Conservation (phyloP, 2,888 invertebrate genomes). For the Neoascia interrupta region DNA sequence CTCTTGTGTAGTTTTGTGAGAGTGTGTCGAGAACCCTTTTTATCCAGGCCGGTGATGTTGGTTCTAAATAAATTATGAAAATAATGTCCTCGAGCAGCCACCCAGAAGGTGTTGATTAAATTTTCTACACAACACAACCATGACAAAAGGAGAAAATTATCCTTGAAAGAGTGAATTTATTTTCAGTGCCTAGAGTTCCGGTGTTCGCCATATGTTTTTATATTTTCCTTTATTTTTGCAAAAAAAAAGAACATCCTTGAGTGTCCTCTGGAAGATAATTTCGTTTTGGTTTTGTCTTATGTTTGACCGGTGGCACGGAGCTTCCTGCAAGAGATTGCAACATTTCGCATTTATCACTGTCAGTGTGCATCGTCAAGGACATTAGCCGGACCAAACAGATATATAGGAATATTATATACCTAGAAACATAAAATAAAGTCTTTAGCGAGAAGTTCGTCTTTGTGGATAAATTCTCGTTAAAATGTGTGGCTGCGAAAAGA, state of each 20-base stretch:
- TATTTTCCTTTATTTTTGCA: slow-evolving; percentile 1
- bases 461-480: slow-evolving; percentile 64
- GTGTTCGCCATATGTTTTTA: slow-evolving; percentile 43
- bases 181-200: slow-evolving; percentile 35
- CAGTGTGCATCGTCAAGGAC: slow-evolving; percentile 33
- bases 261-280: slow-evolving; percentile 21
- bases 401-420: no score
- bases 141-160: slow-evolving; percentile 16
- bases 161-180: slow-evolving; percentile 44
- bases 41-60: slow-evolving; percentile 8
- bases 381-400: background rate
- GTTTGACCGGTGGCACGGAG: slow-evolving; percentile 24
- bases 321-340: slow-evolving; percentile 45
- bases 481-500: slow-evolving; percentile 72
- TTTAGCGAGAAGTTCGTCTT: slow-evolving; percentile 24
- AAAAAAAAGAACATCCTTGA: slow-evolving; percentile 38
- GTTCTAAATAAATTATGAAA: slow-evolving; percentile 54
- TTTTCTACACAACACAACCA: slow-evolving; percentile 28
- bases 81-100: slow-evolving; percentile 36
- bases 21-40: slow-evolving; percentile 26
- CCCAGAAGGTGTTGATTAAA: slow-evolving; percentile 39
- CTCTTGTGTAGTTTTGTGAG: background rate
- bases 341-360: slow-evolving; percentile 58
- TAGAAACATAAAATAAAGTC: slow-evolving; percentile 14
- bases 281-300: slow-evolving; percentile 2